Percentiles rank a stretch among this genome's conserved stretches.
Evolutionary conservation across 2,113 vertebrate species (phyloP).

Genomic region (Anthoscopus minutus): DNA sequence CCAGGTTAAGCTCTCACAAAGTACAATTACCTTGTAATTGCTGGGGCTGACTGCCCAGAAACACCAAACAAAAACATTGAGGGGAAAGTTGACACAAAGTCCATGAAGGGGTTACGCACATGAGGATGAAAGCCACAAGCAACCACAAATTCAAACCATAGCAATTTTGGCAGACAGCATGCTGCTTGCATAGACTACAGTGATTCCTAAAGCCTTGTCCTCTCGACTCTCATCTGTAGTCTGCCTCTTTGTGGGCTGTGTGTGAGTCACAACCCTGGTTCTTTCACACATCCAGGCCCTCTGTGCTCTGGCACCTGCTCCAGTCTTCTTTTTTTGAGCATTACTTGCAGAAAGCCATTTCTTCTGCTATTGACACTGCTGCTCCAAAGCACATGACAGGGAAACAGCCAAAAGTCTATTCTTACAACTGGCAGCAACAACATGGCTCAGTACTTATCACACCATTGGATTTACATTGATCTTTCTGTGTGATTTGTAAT

Average conservation of each 20-base stretch:
- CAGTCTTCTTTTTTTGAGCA: background rate
- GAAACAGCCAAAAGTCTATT: background rate
- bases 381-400: background rate
- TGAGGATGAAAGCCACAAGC: background rate
- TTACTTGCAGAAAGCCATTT: background rate
- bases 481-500: background rate
- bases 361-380: background rate
- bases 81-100: rapidly evolving
- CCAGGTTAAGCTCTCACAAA: background rate
- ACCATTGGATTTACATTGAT: background rate
- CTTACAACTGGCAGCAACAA: background rate
- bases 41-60: background rate
- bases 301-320: background rate
- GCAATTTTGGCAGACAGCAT: background rate
- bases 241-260: background rate
- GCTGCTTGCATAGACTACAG: background rate
- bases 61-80: background rate
- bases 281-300: background rate
- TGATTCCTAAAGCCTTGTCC: background rate
- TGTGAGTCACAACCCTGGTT: background rate
- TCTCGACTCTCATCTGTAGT: background rate
- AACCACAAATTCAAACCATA: background rate
- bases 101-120: background rate
- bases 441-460: background rate
- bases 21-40: background rate